Base-by-base conservation (phyloP, 2,113 vertebrate genomes). In the Tetrao urogallus region DNA sequence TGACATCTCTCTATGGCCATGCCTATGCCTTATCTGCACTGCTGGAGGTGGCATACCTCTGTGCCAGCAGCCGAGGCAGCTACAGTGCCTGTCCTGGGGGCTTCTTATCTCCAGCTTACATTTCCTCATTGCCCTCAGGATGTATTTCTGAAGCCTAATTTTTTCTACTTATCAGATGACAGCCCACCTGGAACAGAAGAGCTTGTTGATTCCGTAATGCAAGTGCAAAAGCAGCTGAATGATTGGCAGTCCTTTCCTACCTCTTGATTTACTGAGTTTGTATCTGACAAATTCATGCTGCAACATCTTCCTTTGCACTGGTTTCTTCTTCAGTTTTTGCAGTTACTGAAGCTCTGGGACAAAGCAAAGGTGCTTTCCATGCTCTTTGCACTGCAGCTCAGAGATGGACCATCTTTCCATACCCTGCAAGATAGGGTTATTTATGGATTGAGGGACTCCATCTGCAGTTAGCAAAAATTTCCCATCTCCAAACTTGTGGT, bases 161-260 rank as follows among this genome's bases (percentile, higher is more conserved):
- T 86, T 91, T 87, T 69, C 54, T 82, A 48, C 30, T 89, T 89
- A 54, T 89, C 64, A 42, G 60, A 77, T 54, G 82, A 58, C 82
- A 73, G 36, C 57, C 58, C 56, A 56, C 42, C 50, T 90, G 79
- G 36, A 72, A 77, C 28, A 60, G 69, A 77, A 57, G 60, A 54
- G 6, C 15, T 47, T 61, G 67, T 79, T 85, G 75, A 60, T 66
- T 88, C 79, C 74, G 64, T 77, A 91, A 74, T 0, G 0, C 28
- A 63, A 66, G 45, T 8, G 28, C 0, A 2, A 80, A 54, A 0
- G 0, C 0, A 1, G 79, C 75, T 4, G 3, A 79, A 56, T 10
- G 21, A 72, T 42, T 94, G 79, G 69, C 86, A 77, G 42, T 42
- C 38, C 30, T 79, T 48, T 90, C 47, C 40, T 56, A 40, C 54